Conservation (phyloP, 1,140 invertebrate species). For the Atta texana region DNA sequence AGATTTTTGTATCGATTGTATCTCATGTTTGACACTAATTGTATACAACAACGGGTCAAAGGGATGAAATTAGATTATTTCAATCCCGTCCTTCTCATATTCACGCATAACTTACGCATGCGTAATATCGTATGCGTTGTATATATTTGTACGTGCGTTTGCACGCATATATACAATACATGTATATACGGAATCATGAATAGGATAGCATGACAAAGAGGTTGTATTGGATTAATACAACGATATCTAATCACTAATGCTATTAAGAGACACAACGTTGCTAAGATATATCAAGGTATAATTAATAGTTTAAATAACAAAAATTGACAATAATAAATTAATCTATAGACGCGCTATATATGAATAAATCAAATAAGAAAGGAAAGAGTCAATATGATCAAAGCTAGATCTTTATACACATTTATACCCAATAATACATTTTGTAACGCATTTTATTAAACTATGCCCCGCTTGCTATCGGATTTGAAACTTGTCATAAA, state of each 20-base stretch:
- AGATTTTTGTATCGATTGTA: constrained; percentile 13
- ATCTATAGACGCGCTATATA: too few relatives aligned
- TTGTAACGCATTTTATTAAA: too few relatives aligned
- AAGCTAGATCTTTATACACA: too few relatives aligned
- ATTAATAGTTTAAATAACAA: neutral
- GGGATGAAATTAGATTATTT: constrained; percentile 46
- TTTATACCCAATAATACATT: too few relatives aligned
- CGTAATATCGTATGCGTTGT: neutral
- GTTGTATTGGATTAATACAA: constrained; percentile 38
- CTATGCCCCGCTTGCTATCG: too few relatives aligned
- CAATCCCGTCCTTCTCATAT: constrained; percentile 17
- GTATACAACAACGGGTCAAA: constrained; percentile 45
- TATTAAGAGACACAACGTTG: neutral
- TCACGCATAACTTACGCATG: constrained; percentile 43
- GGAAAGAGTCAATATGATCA: too few relatives aligned
- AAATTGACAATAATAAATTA: neutral
- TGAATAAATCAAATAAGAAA: too few relatives aligned
- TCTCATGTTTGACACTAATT: constrained; percentile 30
- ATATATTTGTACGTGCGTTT: neutral
- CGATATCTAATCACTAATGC: constrained; percentile 42
- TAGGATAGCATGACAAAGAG: constrained; percentile 56
- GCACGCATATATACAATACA: too few relatives aligned
- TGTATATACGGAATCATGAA: constrained; percentile 25
- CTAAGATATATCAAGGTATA: neutral
- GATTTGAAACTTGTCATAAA: too few relatives aligned